These are phyloP conservation scores for Noctua comes DNA, from an alignment of 2,888 invertebrate genomes.

Conservation along the genomic window DNA sequence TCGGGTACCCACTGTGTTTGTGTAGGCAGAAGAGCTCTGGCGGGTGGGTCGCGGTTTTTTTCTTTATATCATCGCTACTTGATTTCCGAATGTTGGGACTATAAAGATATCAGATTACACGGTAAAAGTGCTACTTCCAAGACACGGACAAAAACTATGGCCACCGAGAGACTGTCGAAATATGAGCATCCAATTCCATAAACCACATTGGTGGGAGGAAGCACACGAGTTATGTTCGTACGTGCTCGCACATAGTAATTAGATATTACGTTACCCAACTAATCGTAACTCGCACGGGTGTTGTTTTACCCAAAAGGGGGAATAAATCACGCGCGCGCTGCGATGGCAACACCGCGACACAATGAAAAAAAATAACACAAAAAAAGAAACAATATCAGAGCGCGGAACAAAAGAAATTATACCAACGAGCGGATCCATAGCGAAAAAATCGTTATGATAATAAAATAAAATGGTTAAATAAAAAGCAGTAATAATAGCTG, in stretches of 20 bases:
- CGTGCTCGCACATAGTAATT: slow-evolving; percentile 90
- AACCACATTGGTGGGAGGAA: slow-evolving; percentile 89
- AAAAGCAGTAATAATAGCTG: slow-evolving; percentile 86
- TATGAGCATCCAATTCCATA: slow-evolving; percentile 90
- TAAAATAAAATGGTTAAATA: slow-evolving; percentile 88
- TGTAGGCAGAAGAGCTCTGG: slow-evolving; percentile 67
- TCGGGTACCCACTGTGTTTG: slow-evolving; percentile 74
- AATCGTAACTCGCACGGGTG: slow-evolving; percentile 90
- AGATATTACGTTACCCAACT: slow-evolving; percentile 88
- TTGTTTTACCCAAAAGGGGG: slow-evolving; percentile 89
- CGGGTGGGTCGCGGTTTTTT: slow-evolving; percentile 70
- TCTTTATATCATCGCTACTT: slow-evolving; percentile 67
- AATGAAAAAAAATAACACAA: slow-evolving; percentile 83
- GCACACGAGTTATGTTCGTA: slow-evolving; percentile 88
- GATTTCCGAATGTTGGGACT: slow-evolving; percentile 72
- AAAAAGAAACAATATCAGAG: slow-evolving; percentile 88
- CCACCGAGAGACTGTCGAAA: slow-evolving; percentile 88
- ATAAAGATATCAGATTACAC: slow-evolving; percentile 85
- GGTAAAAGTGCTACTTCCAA: slow-evolving; percentile 79
- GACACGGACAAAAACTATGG: slow-evolving; percentile 85
- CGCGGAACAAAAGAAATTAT: slow-evolving; percentile 90
- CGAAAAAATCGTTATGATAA: slow-evolving; percentile 89
- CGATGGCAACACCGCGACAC: slow-evolving; percentile 84
- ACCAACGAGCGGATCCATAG: slow-evolving; percentile 84
- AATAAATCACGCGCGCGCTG: slow-evolving; percentile 86